A percentile compares a stretch with the other conserved stretches of the same genome.
These are phyloP conservation scores for Microctonus aethiopoides DNA, from an alignment of 2,888 invertebrate species.

Conservation along the genomic window DNA sequence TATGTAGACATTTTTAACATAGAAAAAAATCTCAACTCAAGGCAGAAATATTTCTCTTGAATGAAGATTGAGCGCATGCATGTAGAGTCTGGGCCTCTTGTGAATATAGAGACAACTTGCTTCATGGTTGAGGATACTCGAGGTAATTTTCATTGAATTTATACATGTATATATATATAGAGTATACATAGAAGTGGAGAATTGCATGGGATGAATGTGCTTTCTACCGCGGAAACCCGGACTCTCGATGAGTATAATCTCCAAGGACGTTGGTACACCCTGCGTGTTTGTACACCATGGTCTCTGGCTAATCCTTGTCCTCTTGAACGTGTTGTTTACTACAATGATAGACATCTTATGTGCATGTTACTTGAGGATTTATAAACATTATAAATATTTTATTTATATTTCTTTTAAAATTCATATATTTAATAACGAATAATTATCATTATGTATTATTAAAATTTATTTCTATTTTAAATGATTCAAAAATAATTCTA, in stretches of 20 bases:
- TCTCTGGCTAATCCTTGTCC: neutral
- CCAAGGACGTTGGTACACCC: slow-evolving; percentile 9
- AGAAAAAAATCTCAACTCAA: neutral
- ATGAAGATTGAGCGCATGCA: neutral
- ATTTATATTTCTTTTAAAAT: neutral
- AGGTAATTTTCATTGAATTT: slow-evolving; percentile 9
- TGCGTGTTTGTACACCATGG: neutral
- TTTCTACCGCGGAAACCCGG: slow-evolving; percentile 15
- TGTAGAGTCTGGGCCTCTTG: neutral
- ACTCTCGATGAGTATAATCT: slow-evolving; percentile 21
- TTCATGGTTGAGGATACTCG: slow-evolving; percentile 13
- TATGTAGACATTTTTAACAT: neutral
- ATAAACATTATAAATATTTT: neutral
- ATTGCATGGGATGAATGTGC: neutral
- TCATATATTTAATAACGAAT: no score
- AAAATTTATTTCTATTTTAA: no score
- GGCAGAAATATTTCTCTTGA: neutral
- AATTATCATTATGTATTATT: no score
- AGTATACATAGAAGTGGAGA: neutral
- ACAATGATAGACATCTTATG: neutral
- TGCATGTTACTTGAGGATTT: neutral
- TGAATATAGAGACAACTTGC: neutral
- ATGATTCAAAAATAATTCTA: no score
- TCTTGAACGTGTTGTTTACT: neutral
- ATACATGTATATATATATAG: neutral